phyloP scores from a whole-genome alignment of 2,797 vertebrate genomes.

The Cirrhinus mrigala region DNA sequence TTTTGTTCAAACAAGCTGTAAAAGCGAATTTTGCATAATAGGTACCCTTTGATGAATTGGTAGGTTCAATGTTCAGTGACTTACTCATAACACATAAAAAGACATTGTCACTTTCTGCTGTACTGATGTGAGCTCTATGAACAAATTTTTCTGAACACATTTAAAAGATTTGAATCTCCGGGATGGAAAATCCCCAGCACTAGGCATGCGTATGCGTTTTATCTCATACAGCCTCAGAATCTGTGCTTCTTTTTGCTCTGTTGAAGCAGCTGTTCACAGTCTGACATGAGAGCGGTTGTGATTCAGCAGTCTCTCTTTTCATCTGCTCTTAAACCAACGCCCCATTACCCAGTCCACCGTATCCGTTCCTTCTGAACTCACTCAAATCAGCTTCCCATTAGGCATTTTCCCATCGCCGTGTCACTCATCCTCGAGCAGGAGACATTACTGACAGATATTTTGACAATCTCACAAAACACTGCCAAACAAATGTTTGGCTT shows the following conservation, averaged over 20 bases:
- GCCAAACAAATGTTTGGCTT: conserved; percentile 67
- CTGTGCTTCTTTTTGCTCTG: conserved; percentile 25
- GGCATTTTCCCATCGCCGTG: conserved; percentile 62
- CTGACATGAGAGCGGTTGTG: conserved; percentile 14
- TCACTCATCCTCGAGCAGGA: conserved; percentile 66
- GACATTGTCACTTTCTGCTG: background rate
- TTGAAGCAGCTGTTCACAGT: conserved; percentile 16
- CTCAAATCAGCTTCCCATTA: conserved; percentile 64
- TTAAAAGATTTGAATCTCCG: background rate
- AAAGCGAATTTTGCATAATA: too few relatives aligned
- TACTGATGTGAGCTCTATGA: background rate
- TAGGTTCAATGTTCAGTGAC: background rate
- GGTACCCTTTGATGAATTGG: background rate
- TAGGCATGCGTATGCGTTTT: background rate
- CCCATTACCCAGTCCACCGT: conserved; percentile 62
- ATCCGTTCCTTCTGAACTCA: conserved; percentile 41
- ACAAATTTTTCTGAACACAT: background rate
- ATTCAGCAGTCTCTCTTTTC: conserved; percentile 41
- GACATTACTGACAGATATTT: conserved; percentile 70
- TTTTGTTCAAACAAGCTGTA: too few relatives aligned
- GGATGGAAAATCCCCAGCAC: background rate
- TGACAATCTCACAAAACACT: conserved; percentile 66
- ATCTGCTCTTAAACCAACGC: conserved; percentile 57
- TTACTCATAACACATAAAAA: background rate
- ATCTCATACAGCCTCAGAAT: conserved; percentile 1